Base-by-base conservation (phyloP, 2,113 vertebrate species). In the Piprites chloris region DNA sequence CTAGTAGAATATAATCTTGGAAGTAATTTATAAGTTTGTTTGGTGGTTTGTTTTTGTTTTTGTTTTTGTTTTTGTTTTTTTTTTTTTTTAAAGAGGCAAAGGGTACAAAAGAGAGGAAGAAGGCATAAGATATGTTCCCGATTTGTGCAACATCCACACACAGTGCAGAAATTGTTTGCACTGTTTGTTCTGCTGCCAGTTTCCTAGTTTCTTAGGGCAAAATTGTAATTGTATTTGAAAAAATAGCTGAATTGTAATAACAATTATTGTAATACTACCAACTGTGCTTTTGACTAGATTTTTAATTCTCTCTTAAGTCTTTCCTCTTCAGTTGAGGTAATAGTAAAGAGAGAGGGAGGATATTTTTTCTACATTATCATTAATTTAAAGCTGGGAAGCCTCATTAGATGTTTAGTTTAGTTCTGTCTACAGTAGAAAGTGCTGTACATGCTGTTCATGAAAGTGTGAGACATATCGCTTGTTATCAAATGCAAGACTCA, bases 191-290 rank as follows among this genome's bases (percentile, higher is more conserved):
- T 74, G 39, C 39, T 61, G 17, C 4, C 27, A 79, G 13, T 81
- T 94, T 93, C 55, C 33, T 78, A 52, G 75, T 88, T 91, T 95
- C 71, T 77, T 69, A 88, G 61, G 42, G 62, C 17, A 90, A 90
- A 93, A 67, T 13, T 33, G 23, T 91, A 55, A 59, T 17, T 81
- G 22, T 63, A 39, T 69, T 81, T 95, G 15, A 73, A 61, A 82
- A 80, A 69, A 13, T 9, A 85, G 20, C 22, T 77, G 35, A 72
- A 77, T 91, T 82, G 27, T 78, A 85, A 83, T 82, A 94, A 58
- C 33, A 81, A 52, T 71, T 77, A 41, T 21, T 87, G 21, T 46
- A 69, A 72, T 84, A 63, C 46, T 78, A 74, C 32, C 44, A 85
- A 79, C 18, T 56, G 20, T 61, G 50, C 16, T 79, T 71, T 49